A percentile compares a stretch with the other conserved stretches of the same genome.
Conservation (phyloP, 2,888 invertebrate genomes). For the Drosophila histrio region DNA sequence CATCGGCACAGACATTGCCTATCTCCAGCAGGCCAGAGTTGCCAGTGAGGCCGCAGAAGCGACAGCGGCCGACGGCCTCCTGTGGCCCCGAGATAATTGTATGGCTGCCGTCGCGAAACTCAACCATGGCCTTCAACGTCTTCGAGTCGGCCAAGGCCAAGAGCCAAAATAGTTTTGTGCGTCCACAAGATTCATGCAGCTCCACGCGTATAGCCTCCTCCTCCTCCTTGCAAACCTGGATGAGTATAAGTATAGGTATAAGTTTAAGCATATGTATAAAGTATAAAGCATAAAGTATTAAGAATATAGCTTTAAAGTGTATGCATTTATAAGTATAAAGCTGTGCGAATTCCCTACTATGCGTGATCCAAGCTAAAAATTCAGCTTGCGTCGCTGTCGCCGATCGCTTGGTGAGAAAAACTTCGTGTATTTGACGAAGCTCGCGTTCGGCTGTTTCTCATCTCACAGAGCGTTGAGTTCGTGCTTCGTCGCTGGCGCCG, state of each 20-base stretch:
- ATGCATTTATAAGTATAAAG: too few species aligned
- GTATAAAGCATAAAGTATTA: too few species aligned
- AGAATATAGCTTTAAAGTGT: too few species aligned
- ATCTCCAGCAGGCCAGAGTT: slow-evolving; percentile 94
- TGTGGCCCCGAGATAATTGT: slow-evolving; percentile 84
- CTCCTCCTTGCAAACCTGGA: slow-evolving; percentile 92
- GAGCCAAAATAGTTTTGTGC: slow-evolving; percentile 98
- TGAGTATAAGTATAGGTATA: not conserved
- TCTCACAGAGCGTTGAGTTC: too few species aligned
- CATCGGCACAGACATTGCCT: slow-evolving; percentile 96
- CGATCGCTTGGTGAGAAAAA: too few species aligned
- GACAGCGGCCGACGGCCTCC: slow-evolving; percentile 90
- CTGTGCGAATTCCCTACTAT: too few species aligned
- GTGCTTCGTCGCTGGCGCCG: too few species aligned
- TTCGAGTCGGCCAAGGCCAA: slow-evolving; percentile 96
- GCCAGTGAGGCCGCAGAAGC: slow-evolving; percentile 95
- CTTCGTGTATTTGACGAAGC: too few species aligned
- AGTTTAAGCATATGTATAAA: slow-evolving; percentile 6
- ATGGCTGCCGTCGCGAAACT: slow-evolving; percentile 91
- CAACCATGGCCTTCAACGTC: slow-evolving; percentile 95
- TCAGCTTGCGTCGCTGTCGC: too few species aligned
- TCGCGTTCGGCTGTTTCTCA: too few species aligned
- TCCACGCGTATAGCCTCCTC: slow-evolving; percentile 98
- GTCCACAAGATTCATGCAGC: slow-evolving; percentile 97
- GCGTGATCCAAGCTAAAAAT: too few species aligned